phyloP scores from a whole-genome alignment of 2,888 invertebrate genomes.

The Zygogramma bicolorata region DNA sequence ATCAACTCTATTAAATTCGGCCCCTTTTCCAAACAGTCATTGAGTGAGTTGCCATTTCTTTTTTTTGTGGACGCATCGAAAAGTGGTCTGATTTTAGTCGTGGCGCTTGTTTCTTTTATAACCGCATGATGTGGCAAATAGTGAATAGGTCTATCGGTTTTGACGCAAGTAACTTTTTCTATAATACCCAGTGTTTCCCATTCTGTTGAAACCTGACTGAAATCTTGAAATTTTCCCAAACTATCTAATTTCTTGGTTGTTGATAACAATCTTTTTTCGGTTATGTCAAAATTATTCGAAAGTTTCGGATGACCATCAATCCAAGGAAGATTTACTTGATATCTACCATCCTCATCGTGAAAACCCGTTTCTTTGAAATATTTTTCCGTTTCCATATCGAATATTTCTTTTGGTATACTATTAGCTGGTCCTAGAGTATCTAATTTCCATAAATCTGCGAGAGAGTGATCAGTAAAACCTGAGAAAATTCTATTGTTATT shows the following conservation, averaged over 20 bases:
- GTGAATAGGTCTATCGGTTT: not conserved
- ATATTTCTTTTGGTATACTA: not conserved
- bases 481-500: too few species aligned
- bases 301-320: not conserved
- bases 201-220: not conserved
- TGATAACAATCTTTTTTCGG: not conserved
- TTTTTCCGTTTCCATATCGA: not conserved
- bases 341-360: not conserved
- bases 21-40: too few species aligned
- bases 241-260: not conserved
- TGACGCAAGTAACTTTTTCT: not conserved
- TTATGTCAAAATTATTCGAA: not conserved
- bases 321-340: not conserved
- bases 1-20: too few species aligned
- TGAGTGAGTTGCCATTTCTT: too few species aligned
- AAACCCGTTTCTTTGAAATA: not conserved
- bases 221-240: not conserved
- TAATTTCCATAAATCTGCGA: not conserved
- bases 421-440: not conserved
- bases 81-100: too few species aligned
- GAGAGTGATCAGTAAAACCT: too few species aligned
- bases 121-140: not conserved
- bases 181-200: not conserved
- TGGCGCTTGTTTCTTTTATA: too few species aligned
- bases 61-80: too few species aligned